Conservation (phyloP, 1,140 invertebrate genomes). For the Drosophila lini region DNA sequence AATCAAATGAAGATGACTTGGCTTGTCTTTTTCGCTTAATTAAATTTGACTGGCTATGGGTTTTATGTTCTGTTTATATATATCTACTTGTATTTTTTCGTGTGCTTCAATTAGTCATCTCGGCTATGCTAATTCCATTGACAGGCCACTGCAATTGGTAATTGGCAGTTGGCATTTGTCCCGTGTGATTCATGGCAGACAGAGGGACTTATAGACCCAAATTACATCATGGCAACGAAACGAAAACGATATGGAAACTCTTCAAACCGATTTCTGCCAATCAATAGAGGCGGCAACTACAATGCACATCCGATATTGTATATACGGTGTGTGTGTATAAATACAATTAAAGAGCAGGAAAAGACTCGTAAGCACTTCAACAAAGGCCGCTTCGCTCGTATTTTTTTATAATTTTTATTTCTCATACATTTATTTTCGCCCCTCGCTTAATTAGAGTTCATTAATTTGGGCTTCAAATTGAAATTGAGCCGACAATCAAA, state of each 20-base stretch:
- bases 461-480: constrained; percentile 66
- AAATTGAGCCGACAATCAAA: constrained; percentile 64
- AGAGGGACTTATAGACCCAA: constrained; percentile 13
- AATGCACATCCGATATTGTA: constrained; percentile 46
- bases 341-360: constrained; percentile 56
- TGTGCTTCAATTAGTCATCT: constrained; percentile 53
- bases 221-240: constrained; percentile 66
- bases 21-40: constrained; percentile 39
- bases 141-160: constrained; percentile 37
- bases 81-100: background rate
- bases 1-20: constrained; percentile 34
- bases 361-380: constrained; percentile 45
- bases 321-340: constrained; percentile 12
- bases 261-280: constrained; percentile 47
- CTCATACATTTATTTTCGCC: constrained; percentile 13
- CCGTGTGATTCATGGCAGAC: constrained; percentile 54
- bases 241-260: constrained; percentile 16
- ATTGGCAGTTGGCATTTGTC: constrained; percentile 28
- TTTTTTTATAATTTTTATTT: constrained; percentile 36
- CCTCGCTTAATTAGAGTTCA: constrained; percentile 74
- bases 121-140: constrained; percentile 64
- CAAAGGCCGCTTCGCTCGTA: constrained; percentile 44
- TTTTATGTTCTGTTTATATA: constrained; percentile 28
- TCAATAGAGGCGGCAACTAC: constrained; percentile 40
- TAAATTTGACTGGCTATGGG: constrained; percentile 22